Base-by-base conservation (phyloP, 1,140 invertebrate species). In the Hyposmocoma kahamanoa region DNA sequence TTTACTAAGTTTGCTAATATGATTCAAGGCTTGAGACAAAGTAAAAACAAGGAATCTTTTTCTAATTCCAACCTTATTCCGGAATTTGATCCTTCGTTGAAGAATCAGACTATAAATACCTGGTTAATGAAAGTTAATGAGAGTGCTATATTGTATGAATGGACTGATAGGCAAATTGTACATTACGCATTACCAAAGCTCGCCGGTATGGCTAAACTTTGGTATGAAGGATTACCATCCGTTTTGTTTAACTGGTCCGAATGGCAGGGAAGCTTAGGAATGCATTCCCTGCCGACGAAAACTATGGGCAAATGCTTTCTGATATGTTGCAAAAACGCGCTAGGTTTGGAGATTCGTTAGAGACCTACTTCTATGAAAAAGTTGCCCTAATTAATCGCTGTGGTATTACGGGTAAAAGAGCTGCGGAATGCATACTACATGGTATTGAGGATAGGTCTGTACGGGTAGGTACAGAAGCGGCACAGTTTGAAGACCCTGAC, bases 381-480 rank as follows among this genome's bases (percentile, higher is more conserved):
- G 38, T 41, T 10, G 38, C 38, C 11, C 13, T 41, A 10, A 10
- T 41, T 5, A 41, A 41, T 22, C 18, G 38, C 4, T 21, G 19
- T 13, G 19, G 22, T 22, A 41, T 41, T 10, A 11, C 20, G 4
- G 38, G 38, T 9, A 41, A 21, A 21, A 9, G 13, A 10, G 38
- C 38, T 9, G 38, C 22, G 11, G 38, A 41, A 20, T 41, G 38
- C 20, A 41, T 41, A 2, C 20, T 41, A 9, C 20, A 21, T 10
- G 38, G 38, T 15, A 41, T 41, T 11, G 38, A 41, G 20, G 38
- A 41, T 21, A 41, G 38, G 19, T 41, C 38, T 3, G 38, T 41
- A 21, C 10, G 38, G 11, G 11, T 41, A 10, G 38, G 38, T 4
- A 20, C 38, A 2, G 38, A 41, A 11, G 38, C 38, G 19, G 38